A percentile compares a stretch with the other conserved stretches of the same genome.
Conservation (phyloP, 2,888 invertebrate species). For the Cataglyphis rosenhaueri region DNA sequence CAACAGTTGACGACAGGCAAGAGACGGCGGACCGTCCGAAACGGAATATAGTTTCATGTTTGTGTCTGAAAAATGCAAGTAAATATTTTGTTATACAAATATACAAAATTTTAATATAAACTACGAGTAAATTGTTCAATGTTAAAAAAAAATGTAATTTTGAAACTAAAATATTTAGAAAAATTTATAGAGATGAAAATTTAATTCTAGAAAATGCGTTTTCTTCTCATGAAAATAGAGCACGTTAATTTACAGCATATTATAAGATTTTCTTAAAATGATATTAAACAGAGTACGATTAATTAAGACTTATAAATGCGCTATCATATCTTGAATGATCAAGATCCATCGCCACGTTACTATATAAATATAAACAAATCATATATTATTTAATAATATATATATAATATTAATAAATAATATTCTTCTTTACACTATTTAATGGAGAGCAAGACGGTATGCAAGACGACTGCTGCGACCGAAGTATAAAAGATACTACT, state of each 20-base stretch:
- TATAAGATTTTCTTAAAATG: background rate
- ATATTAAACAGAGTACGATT: background rate
- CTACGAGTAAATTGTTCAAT: background rate
- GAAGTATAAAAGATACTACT: background rate
- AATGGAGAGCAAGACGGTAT: background rate
- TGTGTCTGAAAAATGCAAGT: constrained; percentile 29
- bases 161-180: background rate
- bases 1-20: constrained; percentile 90
- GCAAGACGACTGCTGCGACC: background rate
- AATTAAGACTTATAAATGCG: background rate
- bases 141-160: background rate
- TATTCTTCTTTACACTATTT: constrained; percentile 19
- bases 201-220: background rate
- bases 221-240: background rate
- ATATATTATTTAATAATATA: background rate
- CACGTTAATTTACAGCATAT: background rate
- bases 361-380: constrained; percentile 5
- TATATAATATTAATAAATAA: background rate
- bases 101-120: background rate
- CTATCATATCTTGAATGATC: background rate
- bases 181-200: background rate
- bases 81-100: background rate
- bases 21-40: constrained; percentile 92
- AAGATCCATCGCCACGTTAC: background rate
- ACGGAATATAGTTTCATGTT: constrained; percentile 90